phyloP scores from a whole-genome alignment of 2,888 invertebrate genomes.

The Sympetrum striolatum region DNA sequence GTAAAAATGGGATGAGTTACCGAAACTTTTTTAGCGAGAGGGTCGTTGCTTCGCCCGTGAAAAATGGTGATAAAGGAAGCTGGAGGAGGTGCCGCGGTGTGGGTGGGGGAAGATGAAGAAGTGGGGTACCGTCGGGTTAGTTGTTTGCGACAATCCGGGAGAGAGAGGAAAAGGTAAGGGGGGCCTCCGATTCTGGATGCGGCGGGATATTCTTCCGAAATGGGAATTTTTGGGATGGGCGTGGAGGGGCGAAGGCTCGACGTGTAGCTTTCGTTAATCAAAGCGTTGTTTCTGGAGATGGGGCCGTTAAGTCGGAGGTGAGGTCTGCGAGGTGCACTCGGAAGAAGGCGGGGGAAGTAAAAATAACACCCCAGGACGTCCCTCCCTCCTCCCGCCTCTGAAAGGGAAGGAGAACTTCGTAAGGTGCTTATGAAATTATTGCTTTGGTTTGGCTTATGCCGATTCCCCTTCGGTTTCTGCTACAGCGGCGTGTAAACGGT shows the following conservation, averaged over 20 bases:
- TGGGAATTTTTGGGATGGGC: background rate
- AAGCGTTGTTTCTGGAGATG: slow-evolving; percentile 34
- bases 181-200: background rate
- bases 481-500: too few species aligned
- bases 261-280: slow-evolving; percentile 34
- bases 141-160: background rate
- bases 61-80: slow-evolving; percentile 26
- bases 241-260: background rate
- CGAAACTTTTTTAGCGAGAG: slow-evolving; percentile 1
- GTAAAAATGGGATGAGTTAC: slow-evolving; percentile 26
- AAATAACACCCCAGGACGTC: background rate
- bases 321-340: background rate
- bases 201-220: background rate
- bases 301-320: slow-evolving; percentile 10
- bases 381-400: too few species aligned
- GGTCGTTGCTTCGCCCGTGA: slow-evolving; percentile 15
- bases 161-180: background rate
- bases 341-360: background rate
- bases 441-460: too few species aligned
- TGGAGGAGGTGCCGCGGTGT: background rate
- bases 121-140: background rate
- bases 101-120: background rate
- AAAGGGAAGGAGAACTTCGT: background rate
- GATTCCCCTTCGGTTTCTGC: too few species aligned
- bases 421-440: too few species aligned